A percentile compares a stretch with the other conserved stretches of the same genome.
These are phyloP conservation scores for Triops cancriformis DNA, from an alignment of 1,140 invertebrate genomes.

Conservation along the genomic window DNA sequence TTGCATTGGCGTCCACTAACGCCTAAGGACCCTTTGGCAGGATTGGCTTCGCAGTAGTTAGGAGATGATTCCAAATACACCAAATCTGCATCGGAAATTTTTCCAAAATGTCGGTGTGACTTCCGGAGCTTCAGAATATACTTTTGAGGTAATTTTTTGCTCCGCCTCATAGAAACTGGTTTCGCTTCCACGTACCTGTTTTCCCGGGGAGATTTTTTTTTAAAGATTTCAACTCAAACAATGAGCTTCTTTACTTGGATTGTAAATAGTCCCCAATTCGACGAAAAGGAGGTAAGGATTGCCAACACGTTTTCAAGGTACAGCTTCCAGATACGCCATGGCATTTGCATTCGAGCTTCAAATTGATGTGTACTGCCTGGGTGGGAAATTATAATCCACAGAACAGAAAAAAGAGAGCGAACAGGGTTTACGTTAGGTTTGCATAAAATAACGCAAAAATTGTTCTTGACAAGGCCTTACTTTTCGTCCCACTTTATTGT, in stretches of 20 bases:
- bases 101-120: conserved; percentile 37
- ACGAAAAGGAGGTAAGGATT: conserved; percentile 71
- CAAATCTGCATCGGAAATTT: conserved; percentile 68
- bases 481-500: conserved; percentile 88
- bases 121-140: conserved; percentile 16
- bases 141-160: conserved; percentile 14
- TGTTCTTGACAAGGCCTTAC: conserved; percentile 43
- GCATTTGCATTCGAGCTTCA: conserved; percentile 85
- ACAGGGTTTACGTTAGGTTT: conserved; percentile 15
- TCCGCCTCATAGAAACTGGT: neutral
- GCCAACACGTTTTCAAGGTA: conserved; percentile 90
- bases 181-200: conserved; percentile 18
- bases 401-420: conserved; percentile 19
- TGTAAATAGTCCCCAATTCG: conserved; percentile 72
- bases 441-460: neutral
- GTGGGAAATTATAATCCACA: conserved; percentile 33
- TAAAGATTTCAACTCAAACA: neutral
- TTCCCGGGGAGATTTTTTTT: neutral
- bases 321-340: conserved; percentile 94
- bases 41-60: conserved; percentile 79
- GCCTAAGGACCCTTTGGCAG: conserved; percentile 64
- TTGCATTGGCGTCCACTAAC: conserved; percentile 78
- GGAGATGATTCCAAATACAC: conserved; percentile 83
- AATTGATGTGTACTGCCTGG: conserved; percentile 72
- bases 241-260: conserved; percentile 37